Percentiles rank a stretch among this genome's conserved stretches.
These are phyloP conservation scores for Rhea americana DNA, from an alignment of 2,113 vertebrate genomes.

Conservation along the genomic window DNA sequence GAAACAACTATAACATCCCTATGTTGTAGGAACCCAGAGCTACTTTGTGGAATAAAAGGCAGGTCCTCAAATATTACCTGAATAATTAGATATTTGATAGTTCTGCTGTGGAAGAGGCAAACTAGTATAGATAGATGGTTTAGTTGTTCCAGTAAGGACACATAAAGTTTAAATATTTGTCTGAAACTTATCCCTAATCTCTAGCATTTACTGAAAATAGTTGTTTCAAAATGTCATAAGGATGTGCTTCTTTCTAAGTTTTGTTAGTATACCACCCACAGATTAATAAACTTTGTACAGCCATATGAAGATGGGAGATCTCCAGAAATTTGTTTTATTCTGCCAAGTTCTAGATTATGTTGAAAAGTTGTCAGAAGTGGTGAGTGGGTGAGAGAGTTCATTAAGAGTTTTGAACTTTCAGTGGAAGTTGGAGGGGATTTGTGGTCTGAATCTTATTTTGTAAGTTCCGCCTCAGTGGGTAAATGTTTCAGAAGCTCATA, in stretches of 20 bases:
- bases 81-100: background rate
- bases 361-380: background rate
- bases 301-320: background rate
- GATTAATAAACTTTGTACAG: background rate
- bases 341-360: background rate
- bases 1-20: background rate
- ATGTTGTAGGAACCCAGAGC: background rate
- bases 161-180: background rate
- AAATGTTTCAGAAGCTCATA: background rate
- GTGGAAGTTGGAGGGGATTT: background rate
- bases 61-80: background rate
- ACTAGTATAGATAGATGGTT: background rate
- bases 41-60: background rate
- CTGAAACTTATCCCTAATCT: background rate
- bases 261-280: background rate
- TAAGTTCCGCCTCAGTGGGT: constrained; percentile 1
- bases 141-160: background rate
- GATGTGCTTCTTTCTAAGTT: background rate
- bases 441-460: background rate
- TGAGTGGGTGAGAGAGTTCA: background rate
- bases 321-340: background rate
- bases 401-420: background rate
- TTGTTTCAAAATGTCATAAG: background rate
- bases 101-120: background rate
- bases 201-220: background rate